Evolutionary conservation across 2,797 vertebrate genomes (phyloP).

Genomic region (Chlorospingus semifuscus): DNA sequence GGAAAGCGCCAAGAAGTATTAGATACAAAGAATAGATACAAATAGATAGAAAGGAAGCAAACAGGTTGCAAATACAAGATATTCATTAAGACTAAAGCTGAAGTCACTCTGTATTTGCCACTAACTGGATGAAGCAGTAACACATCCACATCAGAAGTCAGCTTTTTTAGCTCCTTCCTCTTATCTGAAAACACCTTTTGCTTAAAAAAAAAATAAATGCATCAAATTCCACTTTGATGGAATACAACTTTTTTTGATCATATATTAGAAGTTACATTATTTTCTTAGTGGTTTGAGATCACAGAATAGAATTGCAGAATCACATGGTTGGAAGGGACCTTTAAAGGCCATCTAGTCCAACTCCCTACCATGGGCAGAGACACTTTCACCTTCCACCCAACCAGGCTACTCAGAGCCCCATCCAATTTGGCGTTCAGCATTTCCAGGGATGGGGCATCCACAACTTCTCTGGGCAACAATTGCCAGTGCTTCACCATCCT

Average conservation of each 20-base stretch:
- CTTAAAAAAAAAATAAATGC: not conserved
- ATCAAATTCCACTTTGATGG: not conserved
- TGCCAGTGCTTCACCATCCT: not conserved
- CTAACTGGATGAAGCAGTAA: not conserved
- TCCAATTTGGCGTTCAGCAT: not conserved
- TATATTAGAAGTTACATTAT: not conserved
- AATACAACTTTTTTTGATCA: not conserved
- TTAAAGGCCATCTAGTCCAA: not conserved
- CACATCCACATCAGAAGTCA: not conserved
- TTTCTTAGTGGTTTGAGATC: not conserved
- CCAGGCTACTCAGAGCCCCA: not conserved
- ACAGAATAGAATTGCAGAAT: not conserved
- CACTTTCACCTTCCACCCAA: not conserved
- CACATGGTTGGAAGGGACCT: not conserved
- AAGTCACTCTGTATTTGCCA: accelerated
- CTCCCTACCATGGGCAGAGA: accelerated
- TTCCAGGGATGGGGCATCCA: not conserved
- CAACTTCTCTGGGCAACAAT: not conserved
- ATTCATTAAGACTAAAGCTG: not conserved
- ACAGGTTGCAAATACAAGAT: not conserved
- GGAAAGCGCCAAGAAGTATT: not conserved
- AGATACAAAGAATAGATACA: not conserved
- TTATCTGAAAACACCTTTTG: not conserved
- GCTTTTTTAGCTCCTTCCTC: not conserved
- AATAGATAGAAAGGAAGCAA: not conserved